These are phyloP conservation scores for Oscheius sp. DNA, from an alignment of 2,888 invertebrate genomes.

Conservation along the genomic window DNA sequence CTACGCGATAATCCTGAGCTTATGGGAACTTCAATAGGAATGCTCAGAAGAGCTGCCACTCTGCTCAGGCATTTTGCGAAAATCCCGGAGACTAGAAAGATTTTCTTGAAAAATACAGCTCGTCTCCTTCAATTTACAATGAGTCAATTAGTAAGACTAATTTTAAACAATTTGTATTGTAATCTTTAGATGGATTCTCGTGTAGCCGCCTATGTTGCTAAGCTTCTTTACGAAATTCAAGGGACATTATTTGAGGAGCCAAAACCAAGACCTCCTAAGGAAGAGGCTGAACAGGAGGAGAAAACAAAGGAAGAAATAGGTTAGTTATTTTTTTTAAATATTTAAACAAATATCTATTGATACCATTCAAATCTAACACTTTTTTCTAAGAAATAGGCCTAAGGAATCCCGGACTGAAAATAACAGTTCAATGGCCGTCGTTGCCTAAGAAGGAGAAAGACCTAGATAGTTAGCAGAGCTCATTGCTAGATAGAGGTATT, in stretches of 20 bases:
- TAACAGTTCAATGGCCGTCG: conserved; percentile 31
- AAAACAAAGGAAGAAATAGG: conserved; percentile 1
- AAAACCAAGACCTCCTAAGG: neutral
- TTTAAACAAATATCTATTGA: no score
- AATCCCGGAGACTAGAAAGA: conserved; percentile 73
- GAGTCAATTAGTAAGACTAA: conserved; percentile 62
- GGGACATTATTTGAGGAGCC: conserved; percentile 2
- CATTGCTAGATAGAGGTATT: conserved; percentile 13
- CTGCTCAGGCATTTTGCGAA: conserved; percentile 84
- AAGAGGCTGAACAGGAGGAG: neutral
- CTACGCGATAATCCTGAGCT: conserved; percentile 96
- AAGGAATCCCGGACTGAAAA: conserved; percentile 30
- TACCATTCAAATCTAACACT: neutral
- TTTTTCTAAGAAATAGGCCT: no score
- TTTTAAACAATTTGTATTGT: neutral
- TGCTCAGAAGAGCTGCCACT: conserved; percentile 93
- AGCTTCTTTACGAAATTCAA: conserved; percentile 68
- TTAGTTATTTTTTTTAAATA: neutral
- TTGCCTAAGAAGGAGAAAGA: no score
- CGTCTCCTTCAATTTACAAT: conserved; percentile 67
- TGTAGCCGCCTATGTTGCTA: conserved; percentile 68
- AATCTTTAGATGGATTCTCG: conserved; percentile 69
- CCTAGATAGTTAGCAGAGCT: neutral
- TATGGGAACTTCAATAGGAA: conserved; percentile 98
- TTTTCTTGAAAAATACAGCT: conserved; percentile 85